phyloP scores from a whole-genome alignment of 2,888 invertebrate genomes.

The Lochmaea capreae region DNA sequence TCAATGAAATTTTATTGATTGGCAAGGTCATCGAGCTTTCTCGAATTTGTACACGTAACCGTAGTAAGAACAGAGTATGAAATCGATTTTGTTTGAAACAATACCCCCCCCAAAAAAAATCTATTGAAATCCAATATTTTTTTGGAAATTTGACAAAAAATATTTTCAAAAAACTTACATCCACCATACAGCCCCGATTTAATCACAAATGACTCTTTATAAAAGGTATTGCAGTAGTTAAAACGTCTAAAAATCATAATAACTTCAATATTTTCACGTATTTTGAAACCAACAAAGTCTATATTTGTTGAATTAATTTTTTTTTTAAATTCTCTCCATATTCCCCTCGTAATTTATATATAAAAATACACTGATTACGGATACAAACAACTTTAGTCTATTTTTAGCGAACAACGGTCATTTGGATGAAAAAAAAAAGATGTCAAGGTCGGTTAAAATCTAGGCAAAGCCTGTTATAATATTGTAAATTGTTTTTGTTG shows the following conservation, averaged over 20 bases:
- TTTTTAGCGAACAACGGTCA: slow-evolving; percentile 9
- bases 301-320: too few species aligned
- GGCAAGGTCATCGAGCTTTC: slow-evolving; percentile 19
- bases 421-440: slow-evolving; percentile 7
- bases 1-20: slow-evolving; percentile 14
- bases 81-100: not conserved
- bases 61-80: not conserved
- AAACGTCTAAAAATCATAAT: too few species aligned
- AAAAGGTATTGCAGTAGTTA: too few species aligned
- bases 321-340: too few species aligned
- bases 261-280: too few species aligned
- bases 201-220: too few species aligned
- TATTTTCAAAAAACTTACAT: too few species aligned
- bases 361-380: not conserved
- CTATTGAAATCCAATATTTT: too few species aligned
- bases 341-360: not conserved
- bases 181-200: too few species aligned
- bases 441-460: slow-evolving; percentile 26
- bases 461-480: slow-evolving; percentile 5
- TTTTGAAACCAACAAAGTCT: too few species aligned
- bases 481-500: slow-evolving; percentile 10
- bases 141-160: too few species aligned
- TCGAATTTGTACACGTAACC: slow-evolving; percentile 10
- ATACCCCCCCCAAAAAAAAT: not conserved
- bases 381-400: slow-evolving; percentile 11